These are phyloP conservation scores for Solea senegalensis DNA, from an alignment of 2,113 vertebrate genomes.

Conservation along the genomic window DNA sequence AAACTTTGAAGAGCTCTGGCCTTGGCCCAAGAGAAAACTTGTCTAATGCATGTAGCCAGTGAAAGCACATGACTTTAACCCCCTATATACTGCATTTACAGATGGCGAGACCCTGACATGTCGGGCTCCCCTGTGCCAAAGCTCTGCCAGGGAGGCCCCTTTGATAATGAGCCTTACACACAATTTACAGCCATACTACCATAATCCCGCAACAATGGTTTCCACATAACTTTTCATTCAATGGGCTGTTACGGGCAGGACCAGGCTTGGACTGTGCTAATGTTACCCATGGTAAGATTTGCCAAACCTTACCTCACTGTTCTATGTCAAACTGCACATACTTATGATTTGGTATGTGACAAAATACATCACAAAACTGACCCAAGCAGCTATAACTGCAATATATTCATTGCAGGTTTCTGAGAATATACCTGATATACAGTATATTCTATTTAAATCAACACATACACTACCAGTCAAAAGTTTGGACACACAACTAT, in stretches of 20 bases:
- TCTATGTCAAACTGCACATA: conserved; percentile 16
- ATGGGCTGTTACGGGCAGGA: conserved; percentile 50
- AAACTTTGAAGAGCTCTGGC: conserved; percentile 56
- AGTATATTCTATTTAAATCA: too few relatives aligned
- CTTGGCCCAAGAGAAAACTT: conserved; percentile 47
- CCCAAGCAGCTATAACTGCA: background rate
- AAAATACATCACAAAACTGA: conserved; percentile 36
- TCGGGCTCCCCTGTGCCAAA: conserved; percentile 62
- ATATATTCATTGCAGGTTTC: background rate
- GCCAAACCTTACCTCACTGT: conserved; percentile 66
- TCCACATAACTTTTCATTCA: conserved; percentile 74
- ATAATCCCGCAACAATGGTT: conserved; percentile 73
- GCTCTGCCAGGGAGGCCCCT: conserved; percentile 66
- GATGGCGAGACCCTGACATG: conserved; percentile 60
- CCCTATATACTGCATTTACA: conserved; percentile 38
- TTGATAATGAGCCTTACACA: conserved; percentile 69
- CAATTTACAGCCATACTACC: conserved; percentile 74
- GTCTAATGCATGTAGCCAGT: conserved; percentile 47
- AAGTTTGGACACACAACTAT: too few relatives aligned
- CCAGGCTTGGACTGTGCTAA: conserved; percentile 38
- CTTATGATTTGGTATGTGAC: conserved; percentile 22
- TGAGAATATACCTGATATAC: background rate
- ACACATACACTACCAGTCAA: too few relatives aligned
- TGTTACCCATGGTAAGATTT: conserved; percentile 41
- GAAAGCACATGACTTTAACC: conserved; percentile 25